Base-by-base conservation (phyloP, 30 jellyfish, hydroid and myxozoan genomes). In the Cassiopea andromeda region DNA sequence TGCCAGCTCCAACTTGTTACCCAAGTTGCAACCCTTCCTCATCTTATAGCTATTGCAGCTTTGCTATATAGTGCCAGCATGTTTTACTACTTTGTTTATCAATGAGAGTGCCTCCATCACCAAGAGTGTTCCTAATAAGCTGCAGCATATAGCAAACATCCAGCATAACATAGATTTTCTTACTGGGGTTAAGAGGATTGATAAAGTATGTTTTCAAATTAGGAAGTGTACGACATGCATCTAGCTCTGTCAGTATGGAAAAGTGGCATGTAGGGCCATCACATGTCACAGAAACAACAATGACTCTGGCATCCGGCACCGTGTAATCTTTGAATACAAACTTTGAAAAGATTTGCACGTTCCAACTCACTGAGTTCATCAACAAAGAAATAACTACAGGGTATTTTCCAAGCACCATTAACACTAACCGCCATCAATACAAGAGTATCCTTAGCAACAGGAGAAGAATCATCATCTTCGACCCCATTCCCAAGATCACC, bases 141-240 rank as follows among this genome's bases (percentile, higher is more conserved):
- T 88, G 88, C 76, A 89, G 92, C 97, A 93, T 93, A 89, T 89
- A 97, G 48, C 98, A 89, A 17, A 78, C 97, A 89, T 93, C 97
- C 48, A 89, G 82, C 57, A 88, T 27, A 61, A 89, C 89, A 73
- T 85, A 60, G 0, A 92, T 69, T 57, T 13, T 50, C 70, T 80
- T 76, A 15, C 71, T 48, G 13, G 85, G 64, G 47, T 80, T 61
- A 79, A 73, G 71, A 45, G 97, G 95, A 58, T 86, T 89, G 72
- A 46, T 75, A 75, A 92, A 86, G 74, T 48, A 9, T 17, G 97
- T 49, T 71, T 69, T 59, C 72, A 91, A 61, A 44, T 85, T 27
- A 47, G 49, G 81, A 49, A 50, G 81, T 49, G 10, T 54, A 43
- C 83, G 78, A 43, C 74, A 6, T 54, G 77, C 94, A 75, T 90